These are phyloP conservation scores for Grapholita molesta DNA, from an alignment of 1,140 invertebrate species.

Conservation along the genomic window DNA sequence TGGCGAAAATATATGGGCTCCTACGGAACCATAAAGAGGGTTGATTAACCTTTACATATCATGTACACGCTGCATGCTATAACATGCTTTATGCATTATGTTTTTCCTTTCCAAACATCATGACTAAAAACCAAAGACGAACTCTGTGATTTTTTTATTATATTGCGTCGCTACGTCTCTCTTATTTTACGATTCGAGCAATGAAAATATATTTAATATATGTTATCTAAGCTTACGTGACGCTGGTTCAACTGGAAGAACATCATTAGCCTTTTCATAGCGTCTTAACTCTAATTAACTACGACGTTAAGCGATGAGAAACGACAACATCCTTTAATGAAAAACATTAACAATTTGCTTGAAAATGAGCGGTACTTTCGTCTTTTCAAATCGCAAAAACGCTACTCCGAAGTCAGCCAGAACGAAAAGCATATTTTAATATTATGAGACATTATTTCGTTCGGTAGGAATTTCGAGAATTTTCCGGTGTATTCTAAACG, in stretches of 20 bases:
- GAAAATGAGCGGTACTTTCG: background rate
- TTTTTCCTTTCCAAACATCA: too few species aligned
- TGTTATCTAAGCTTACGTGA: background rate
- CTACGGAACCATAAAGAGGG: too few species aligned
- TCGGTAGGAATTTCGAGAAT: background rate
- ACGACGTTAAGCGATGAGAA: background rate
- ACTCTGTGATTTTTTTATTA: too few species aligned
- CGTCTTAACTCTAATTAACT: background rate
- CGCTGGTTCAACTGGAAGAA: background rate
- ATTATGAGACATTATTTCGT: background rate
- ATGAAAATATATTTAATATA: background rate
- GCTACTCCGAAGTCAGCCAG: background rate
- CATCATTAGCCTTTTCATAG: background rate
- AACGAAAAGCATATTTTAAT: slow-evolving; percentile 4
- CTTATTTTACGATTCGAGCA: background rate
- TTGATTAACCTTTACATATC: too few species aligned
- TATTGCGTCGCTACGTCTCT: too few species aligned
- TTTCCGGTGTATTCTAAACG: slow-evolving; percentile 2
- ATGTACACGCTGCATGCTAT: too few species aligned
- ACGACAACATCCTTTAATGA: background rate
- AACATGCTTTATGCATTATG: too few species aligned
- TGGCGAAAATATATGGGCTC: too few species aligned
- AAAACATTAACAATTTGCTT: background rate
- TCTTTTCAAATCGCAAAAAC: background rate
- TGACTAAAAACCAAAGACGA: too few species aligned